A percentile compares a stretch with the other conserved stretches of the same genome.
phyloP scores from a whole-genome alignment of 2,113 vertebrate species.

The Sinocyclocheilus anophthalmus region DNA sequence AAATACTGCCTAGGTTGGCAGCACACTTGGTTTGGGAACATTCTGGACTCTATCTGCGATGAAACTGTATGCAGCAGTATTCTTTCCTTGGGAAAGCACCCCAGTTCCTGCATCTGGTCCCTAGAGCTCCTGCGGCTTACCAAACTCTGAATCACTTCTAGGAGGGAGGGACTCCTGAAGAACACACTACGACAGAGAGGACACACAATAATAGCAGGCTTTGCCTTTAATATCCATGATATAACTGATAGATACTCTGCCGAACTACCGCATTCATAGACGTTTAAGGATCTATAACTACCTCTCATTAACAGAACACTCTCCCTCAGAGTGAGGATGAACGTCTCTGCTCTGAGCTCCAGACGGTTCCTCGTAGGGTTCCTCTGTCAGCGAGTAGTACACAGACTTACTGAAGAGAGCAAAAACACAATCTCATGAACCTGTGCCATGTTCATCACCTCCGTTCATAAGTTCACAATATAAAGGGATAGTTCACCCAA shows the following conservation, averaged over 20 bases:
- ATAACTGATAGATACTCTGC: background rate
- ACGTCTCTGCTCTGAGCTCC: conserved; percentile 58
- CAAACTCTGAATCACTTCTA: conserved; percentile 93
- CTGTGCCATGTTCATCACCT: too few relatives aligned
- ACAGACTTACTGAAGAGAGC: conserved; percentile 70
- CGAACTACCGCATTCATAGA: background rate
- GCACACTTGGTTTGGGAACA: background rate
- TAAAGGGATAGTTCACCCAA: too few relatives aligned
- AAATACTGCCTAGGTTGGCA: background rate
- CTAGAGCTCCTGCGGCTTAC: conserved; percentile 74
- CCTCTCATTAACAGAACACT: conserved; percentile 73
- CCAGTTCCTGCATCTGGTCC: conserved; percentile 89
- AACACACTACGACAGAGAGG: conserved; percentile 66
- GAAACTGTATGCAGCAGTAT: background rate
- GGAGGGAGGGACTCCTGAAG: conserved; percentile 67
- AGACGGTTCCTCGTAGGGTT: conserved; percentile 61
- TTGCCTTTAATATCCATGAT: background rate
- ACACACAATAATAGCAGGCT: background rate
- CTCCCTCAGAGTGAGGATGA: conserved; percentile 81
- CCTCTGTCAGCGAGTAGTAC: conserved; percentile 75
- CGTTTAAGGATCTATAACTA: conserved; percentile 48
- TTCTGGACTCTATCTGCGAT: background rate
- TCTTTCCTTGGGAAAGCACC: conserved; percentile 83
- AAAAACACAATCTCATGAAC: background rate
- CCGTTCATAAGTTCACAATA: too few relatives aligned